Evolutionary conservation across 1,140 invertebrate species (phyloP), one percentile per base, ranked within the genome.

Genomic region (Saccostrea glomerata): DNA sequence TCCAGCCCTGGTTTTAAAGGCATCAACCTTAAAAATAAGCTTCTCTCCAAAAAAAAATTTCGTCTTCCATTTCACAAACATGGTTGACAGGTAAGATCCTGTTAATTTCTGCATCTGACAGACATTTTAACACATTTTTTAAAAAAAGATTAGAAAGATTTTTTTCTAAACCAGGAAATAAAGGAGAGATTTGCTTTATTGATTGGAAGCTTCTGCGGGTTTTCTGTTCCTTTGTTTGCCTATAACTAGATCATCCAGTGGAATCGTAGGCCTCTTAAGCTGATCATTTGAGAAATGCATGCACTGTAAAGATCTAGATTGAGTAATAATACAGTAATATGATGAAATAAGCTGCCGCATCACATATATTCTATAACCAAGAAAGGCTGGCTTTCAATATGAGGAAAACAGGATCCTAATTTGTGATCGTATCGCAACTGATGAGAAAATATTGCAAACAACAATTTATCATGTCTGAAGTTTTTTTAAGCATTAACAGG

Each of bases 91-190:
- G 47, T 47, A 47, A 47, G 5, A 47, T 47, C 9, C 47, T 47
- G 47, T 47, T 47, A 6, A 47, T 63, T n/a, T 63, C 58, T 63
- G 58, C n/a, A 20, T 63, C 7, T 63, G 58, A 63, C 58, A 63
- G n/a, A 6, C n/a, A 6, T 63, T 63, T 63, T 63, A 20, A 63
- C 11, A 36, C 23, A 36, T 4, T 77, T 15, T 77, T 77, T 25
- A 4, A 3, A 7, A 7, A 47, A 47, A 77, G 25, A 77, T 36
- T 7, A 77, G 15, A 11, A 77, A 3, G 15, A 77, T 30, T 77
- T 77, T 36, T 36, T 77, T 77, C 70, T 77, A 13, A 36, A 77
- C 70, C 70, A 77, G 70, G 70, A 77, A 77, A 77, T 77, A 36
- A 77, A 36, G 25, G 15, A 30, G 9, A 13, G 70, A 12, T 77